Conservation (phyloP, 2,888 invertebrate genomes). For the Chrysolina haemoptera region DNA sequence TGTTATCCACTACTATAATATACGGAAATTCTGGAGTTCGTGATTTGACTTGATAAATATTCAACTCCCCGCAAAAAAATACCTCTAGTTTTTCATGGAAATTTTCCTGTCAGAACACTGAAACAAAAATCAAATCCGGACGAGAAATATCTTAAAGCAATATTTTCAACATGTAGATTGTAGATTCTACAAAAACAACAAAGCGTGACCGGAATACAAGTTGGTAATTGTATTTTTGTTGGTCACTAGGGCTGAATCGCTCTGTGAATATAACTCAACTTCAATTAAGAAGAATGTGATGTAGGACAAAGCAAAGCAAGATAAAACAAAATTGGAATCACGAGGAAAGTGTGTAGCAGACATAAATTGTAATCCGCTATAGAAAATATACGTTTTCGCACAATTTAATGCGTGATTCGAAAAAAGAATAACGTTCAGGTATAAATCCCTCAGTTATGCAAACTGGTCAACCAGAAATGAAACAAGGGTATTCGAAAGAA, state of each 20-base stretch:
- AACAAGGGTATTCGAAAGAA: no score
- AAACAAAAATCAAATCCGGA: no score
- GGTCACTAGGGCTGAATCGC: not conserved
- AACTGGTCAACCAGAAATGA: not conserved
- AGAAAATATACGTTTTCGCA: not conserved
- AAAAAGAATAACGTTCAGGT: not conserved
- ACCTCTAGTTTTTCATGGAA: no score
- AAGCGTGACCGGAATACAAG: not conserved
- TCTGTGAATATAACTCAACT: constrained; percentile 33
- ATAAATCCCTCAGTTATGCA: not conserved
- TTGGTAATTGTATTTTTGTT: not conserved
- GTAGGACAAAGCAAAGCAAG: constrained; percentile 32
- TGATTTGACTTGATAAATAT: no score
- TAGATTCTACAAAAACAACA: not conserved
- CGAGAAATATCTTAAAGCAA: no score
- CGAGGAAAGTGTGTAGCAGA: constrained; percentile 34
- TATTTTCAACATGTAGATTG: not conserved
- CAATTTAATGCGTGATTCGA: not conserved
- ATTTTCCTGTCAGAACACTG: no score
- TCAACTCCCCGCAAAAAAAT: no score
- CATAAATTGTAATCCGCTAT: constrained; percentile 23
- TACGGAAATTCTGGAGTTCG: no score
- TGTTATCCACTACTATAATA: no score
- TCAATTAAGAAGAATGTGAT: constrained; percentile 40
- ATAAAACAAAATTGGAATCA: constrained; percentile 7